Conservation (phyloP, 2,888 invertebrate genomes). For the Smittia aterrima region DNA sequence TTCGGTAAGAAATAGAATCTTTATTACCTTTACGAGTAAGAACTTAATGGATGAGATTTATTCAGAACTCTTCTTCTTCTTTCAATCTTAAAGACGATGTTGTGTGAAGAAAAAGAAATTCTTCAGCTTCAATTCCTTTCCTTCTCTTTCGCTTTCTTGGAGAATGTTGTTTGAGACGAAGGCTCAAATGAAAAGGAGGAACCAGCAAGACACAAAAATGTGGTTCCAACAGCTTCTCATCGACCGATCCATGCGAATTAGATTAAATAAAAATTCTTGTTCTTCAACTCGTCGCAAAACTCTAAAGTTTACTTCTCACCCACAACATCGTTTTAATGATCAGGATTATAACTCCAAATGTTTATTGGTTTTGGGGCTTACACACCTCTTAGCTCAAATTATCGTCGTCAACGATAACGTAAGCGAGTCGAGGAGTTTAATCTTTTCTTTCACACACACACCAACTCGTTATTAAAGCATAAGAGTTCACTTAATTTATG, state of each 20-base stretch:
- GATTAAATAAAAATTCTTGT: conserved; percentile 7
- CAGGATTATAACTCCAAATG: not conserved
- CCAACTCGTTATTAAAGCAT: not conserved
- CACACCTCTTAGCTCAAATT: not conserved
- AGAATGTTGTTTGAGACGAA: conserved; percentile 29
- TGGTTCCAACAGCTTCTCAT: not conserved
- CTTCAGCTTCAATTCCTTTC: conserved; percentile 3
- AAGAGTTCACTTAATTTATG: not conserved
- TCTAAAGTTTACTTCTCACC: not conserved
- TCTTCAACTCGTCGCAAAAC: not conserved
- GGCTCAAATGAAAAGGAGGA: conserved; percentile 7
- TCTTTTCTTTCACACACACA: not conserved
- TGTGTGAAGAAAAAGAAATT: conserved; percentile 26
- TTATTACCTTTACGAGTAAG: conserved; percentile 28
- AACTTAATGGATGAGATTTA: conserved; percentile 29
- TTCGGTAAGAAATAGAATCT: conserved; percentile 17
- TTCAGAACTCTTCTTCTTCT: not conserved
- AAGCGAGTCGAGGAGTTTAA: not conserved
- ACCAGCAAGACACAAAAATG: conserved; percentile 5
- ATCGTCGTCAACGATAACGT: no score
- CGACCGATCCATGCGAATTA: conserved; percentile 14
- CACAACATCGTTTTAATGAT: not conserved
- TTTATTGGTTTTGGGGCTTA: not conserved
- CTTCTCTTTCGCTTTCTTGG: not conserved
- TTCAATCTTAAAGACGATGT: not conserved